Evolutionary conservation across 1,140 invertebrate genomes (phyloP).

Genomic region (Drosophila mayri): DNA sequence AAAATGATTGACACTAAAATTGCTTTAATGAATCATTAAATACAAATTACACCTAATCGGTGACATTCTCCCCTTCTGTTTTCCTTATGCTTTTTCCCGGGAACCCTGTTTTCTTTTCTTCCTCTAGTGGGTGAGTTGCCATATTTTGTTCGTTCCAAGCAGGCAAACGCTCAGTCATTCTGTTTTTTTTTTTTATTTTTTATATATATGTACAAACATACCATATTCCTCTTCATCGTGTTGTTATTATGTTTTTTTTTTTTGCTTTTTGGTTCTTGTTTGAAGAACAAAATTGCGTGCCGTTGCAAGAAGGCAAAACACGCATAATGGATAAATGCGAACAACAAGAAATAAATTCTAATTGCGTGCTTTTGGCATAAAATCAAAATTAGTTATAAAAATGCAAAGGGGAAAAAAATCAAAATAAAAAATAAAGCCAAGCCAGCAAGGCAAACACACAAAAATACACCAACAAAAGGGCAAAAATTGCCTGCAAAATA

Average conservation of each 20-base stretch:
- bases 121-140: constrained; percentile 34
- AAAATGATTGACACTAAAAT: constrained; percentile 55
- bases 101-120: constrained; percentile 6
- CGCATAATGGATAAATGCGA: constrained; percentile 50
- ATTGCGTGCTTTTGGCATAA: constrained; percentile 80
- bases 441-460: constrained; percentile 39
- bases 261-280: constrained; percentile 23
- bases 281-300: constrained; percentile 65
- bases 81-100: not conserved
- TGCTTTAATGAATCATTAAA: constrained; percentile 55
- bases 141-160: constrained; percentile 37
- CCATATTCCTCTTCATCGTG: constrained; percentile 31
- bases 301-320: constrained; percentile 31
- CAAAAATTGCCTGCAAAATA: constrained; percentile 63
- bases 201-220: not conserved
- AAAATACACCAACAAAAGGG: constrained; percentile 38
- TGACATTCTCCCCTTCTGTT: constrained; percentile 33
- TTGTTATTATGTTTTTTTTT: constrained; percentile 19
- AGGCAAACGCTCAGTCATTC: constrained; percentile 45
- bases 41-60: constrained; percentile 56
- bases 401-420: constrained; percentile 45
- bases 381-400: constrained; percentile 75
- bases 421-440: constrained; percentile 19
- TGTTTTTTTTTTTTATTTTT: not conserved
- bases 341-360: constrained; percentile 71